phyloP scores from a whole-genome alignment of 1,140 invertebrate species.

The Caligus rogercresseyi region DNA sequence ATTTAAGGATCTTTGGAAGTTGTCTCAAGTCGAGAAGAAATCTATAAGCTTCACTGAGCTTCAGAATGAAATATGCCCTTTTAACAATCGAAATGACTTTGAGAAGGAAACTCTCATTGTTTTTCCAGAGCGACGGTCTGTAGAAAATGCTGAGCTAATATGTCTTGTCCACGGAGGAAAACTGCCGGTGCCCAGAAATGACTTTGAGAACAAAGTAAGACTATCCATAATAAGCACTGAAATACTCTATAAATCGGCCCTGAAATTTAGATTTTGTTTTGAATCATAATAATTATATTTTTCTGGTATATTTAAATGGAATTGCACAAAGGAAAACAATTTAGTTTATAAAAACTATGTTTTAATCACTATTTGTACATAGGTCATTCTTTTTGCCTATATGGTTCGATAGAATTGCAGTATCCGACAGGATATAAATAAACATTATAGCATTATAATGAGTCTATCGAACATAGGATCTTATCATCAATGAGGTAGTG shows the following conservation, averaged over 20 bases:
- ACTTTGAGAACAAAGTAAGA: not conserved
- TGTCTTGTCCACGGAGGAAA: not conserved
- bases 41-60: not conserved
- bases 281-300: too few species aligned
- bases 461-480: too few species aligned
- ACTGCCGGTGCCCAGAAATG: not conserved
- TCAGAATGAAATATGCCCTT: not conserved
- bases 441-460: too few species aligned
- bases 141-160: not conserved
- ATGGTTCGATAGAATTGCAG: too few species aligned
- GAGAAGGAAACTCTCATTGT: not conserved
- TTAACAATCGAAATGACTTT: not conserved
- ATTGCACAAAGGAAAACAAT: too few species aligned
- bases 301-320: too few species aligned
- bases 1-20: not conserved
- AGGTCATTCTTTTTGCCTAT: too few species aligned
- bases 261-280: too few species aligned
- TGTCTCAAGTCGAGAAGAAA: not conserved
- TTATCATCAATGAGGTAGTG: too few species aligned
- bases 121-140: constrained; percentile 1
- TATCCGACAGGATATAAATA: too few species aligned
- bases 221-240: not conserved
- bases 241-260: not conserved
- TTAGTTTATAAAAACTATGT: too few species aligned
- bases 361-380: too few species aligned